A percentile compares a stretch with the other conserved stretches of the same genome.
Evolutionary conservation across 2,888 invertebrate genomes (phyloP).

Genomic region (Diadegma fenestrale): DNA sequence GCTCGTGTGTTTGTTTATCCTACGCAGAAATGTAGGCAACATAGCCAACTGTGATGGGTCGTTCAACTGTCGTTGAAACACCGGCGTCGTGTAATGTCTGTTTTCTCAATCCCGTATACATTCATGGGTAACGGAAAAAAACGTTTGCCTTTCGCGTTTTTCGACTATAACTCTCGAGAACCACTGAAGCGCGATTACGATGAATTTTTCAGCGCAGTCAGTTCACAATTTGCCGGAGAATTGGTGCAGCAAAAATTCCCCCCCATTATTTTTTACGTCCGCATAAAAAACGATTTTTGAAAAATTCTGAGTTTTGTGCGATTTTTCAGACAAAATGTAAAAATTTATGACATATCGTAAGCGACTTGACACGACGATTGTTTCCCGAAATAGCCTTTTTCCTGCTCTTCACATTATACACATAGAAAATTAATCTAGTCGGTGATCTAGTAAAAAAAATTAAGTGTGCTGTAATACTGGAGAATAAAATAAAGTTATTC

Average conservation of each 20-base stretch:
- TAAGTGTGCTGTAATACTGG: neutral
- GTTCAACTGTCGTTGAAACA: constrained; percentile 41
- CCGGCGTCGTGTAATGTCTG: neutral
- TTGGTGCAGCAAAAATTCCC: too few relatives aligned
- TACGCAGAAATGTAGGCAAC: constrained; percentile 33
- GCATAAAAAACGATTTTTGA: too few relatives aligned
- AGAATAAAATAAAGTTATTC: constrained; percentile 20
- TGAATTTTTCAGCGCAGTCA: neutral
- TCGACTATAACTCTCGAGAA: neutral
- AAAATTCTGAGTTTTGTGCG: too few relatives aligned
- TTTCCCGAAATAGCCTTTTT: neutral
- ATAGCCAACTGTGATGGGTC: constrained; percentile 31
- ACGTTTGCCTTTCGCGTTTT: neutral
- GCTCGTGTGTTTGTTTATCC: neutral
- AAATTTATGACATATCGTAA: neutral
- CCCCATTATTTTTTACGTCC: too few relatives aligned
- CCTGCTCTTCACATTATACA: neutral
- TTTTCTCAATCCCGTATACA: neutral
- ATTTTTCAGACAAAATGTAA: too few relatives aligned
- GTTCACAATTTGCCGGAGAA: too few relatives aligned
- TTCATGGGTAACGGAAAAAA: neutral
- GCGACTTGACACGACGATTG: neutral
- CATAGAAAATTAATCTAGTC: neutral
- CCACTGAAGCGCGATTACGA: neutral
- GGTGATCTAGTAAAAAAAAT: constrained; percentile 7